phyloP scores from a whole-genome alignment of 2,797 vertebrate species.

The Mormyrops boulengeri region DNA sequence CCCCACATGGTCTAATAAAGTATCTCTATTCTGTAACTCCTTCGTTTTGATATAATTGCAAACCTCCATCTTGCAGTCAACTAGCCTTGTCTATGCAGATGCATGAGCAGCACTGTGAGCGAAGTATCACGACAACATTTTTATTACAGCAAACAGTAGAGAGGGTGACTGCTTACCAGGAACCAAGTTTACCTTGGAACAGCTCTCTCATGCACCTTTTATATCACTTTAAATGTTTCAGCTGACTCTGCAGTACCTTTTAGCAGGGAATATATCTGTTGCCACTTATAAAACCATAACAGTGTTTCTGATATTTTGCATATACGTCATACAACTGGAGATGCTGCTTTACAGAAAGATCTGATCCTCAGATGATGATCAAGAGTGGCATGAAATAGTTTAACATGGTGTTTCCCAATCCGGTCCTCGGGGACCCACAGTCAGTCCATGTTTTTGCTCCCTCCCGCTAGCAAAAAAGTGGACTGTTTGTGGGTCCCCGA shows the following conservation, averaged over 20 bases:
- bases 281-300: neutral
- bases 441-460: neutral
- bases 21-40: neutral
- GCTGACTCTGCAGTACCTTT: neutral
- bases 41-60: neutral
- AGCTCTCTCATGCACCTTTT: neutral
- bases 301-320: neutral
- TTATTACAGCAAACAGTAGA: neutral
- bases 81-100: neutral
- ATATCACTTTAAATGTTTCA: neutral
- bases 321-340: neutral
- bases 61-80: neutral
- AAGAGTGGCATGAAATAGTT: neutral
- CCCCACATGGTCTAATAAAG: neutral
- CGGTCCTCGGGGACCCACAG: neutral
- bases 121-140: conserved; percentile 25
- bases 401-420: neutral
- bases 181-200: neutral
- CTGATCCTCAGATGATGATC: neutral
- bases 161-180: neutral
- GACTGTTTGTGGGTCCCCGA: neutral
- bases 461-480: neutral
- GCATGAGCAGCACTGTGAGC: neutral
- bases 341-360: neutral
- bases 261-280: neutral